A percentile compares a stretch with the other conserved stretches of the same genome.
Conservation (phyloP, 2,888 invertebrate genomes). For the Terebella lapidaria region DNA sequence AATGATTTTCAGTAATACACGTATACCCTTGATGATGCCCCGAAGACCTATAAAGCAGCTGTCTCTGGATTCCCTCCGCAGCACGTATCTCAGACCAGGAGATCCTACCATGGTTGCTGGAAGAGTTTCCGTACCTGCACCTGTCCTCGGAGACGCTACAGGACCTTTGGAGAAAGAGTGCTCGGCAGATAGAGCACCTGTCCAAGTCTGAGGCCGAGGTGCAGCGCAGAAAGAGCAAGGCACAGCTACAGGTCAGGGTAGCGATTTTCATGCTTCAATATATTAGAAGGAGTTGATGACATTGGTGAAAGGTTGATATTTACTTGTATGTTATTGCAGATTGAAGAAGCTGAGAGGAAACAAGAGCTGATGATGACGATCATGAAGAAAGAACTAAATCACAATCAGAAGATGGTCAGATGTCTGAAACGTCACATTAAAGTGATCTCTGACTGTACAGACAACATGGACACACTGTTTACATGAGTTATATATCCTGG, state of each 20-base stretch:
- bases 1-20: neutral
- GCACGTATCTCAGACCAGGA: slow-evolving; percentile 19
- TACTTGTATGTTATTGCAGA: slow-evolving; percentile 28
- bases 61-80: neutral
- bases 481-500: too few species aligned
- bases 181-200: slow-evolving; percentile 44
- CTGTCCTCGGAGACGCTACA: slow-evolving; percentile 49
- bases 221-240: slow-evolving; percentile 39
- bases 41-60: too few species aligned
- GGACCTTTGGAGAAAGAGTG: slow-evolving; percentile 45
- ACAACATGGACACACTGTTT: too few species aligned
- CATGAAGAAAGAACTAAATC: slow-evolving; percentile 48
- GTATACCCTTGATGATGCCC: neutral
- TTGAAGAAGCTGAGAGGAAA: slow-evolving; percentile 47
- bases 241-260: slow-evolving; percentile 39
- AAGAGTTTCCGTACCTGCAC: slow-evolving; percentile 50
- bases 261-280: too few species aligned
- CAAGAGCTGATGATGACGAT: slow-evolving; percentile 45
- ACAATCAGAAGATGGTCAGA: slow-evolving; percentile 40
- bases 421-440: too few species aligned
- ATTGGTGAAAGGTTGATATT: too few species aligned
- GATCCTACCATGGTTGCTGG: slow-evolving; percentile 43
- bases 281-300: neutral
- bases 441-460: too few species aligned
- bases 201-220: slow-evolving; percentile 40